Conservation (phyloP, 2,888 invertebrate species). For the Anagyrus pseudococci region DNA sequence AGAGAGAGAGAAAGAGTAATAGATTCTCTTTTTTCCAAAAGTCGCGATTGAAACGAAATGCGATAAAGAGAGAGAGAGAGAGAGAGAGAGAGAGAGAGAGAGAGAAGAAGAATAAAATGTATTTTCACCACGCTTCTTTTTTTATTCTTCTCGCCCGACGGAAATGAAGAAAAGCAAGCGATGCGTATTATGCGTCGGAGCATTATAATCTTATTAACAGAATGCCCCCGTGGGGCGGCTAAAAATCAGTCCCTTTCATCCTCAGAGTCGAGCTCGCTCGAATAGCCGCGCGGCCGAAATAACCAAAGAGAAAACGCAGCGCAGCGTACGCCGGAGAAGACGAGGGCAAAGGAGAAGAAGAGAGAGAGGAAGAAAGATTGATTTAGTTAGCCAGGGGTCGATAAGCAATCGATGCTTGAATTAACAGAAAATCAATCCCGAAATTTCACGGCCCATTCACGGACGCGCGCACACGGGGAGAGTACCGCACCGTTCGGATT, state of each 20-base stretch:
- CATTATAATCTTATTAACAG: constrained; percentile 37
- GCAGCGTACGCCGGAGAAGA: constrained; percentile 4
- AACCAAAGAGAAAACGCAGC: not conserved
- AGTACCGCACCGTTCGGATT: not conserved
- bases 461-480: not conserved
- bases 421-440: constrained; percentile 38
- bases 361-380: constrained; percentile 13
- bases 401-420: constrained; percentile 37
- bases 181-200: not conserved
- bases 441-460: constrained; percentile 35
- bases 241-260: not conserved
- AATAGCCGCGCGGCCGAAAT: too few species aligned
- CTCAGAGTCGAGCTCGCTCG: too few species aligned
- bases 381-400: constrained; percentile 25
- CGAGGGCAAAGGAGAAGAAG: not conserved
- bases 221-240: not conserved
- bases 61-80: too few species aligned
- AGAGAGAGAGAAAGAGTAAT: too few species aligned
- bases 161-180: not conserved
- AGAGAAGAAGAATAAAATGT: too few species aligned
- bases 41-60: too few species aligned
- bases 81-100: too few species aligned
- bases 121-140: too few species aligned
- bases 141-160: too few species aligned
- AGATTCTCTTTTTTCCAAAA: too few species aligned